Evolutionary conservation across 2,888 invertebrate species (phyloP).

Genomic region (Drosophila peninsularis): DNA sequence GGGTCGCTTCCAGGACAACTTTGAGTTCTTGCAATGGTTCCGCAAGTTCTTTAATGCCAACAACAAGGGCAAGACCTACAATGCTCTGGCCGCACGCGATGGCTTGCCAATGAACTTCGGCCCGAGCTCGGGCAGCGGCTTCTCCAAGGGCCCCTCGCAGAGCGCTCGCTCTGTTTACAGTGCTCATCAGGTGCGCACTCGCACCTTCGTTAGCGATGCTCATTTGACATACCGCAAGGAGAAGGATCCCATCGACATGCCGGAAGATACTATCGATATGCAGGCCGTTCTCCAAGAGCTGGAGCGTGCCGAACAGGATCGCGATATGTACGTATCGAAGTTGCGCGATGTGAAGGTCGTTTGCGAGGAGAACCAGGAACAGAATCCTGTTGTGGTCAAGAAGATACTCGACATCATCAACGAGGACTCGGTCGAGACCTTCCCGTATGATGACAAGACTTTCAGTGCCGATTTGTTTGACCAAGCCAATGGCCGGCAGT

Average conservation of each 20-base stretch:
- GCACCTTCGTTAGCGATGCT: slow-evolving; percentile 12
- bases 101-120: slow-evolving; percentile 32
- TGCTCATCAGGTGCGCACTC: slow-evolving; percentile 2
- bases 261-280: neutral
- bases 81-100: slow-evolving; percentile 27
- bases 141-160: neutral
- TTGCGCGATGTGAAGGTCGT: slow-evolving; percentile 20
- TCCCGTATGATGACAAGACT: neutral
- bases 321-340: slow-evolving; percentile 23
- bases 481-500: neutral
- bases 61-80: slow-evolving; percentile 12
- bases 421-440: neutral
- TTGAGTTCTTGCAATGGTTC: slow-evolving; percentile 98
- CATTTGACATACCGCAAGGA: slow-evolving; percentile 3
- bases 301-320: slow-evolving; percentile 15
- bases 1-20: slow-evolving; percentile 99
- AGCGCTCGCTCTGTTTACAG: neutral
- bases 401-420: slow-evolving; percentile 32
- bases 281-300: slow-evolving; percentile 1
- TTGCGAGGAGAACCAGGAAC: slow-evolving; percentile 1
- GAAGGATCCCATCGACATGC: neutral
- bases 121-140: neutral
- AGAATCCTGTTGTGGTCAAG: neutral
- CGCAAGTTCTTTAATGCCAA: slow-evolving; percentile 51
- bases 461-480: slow-evolving; percentile 1